These are phyloP conservation scores for Hirudinaria manillensis DNA, from an alignment of 2,888 invertebrate species.

Conservation along the genomic window DNA sequence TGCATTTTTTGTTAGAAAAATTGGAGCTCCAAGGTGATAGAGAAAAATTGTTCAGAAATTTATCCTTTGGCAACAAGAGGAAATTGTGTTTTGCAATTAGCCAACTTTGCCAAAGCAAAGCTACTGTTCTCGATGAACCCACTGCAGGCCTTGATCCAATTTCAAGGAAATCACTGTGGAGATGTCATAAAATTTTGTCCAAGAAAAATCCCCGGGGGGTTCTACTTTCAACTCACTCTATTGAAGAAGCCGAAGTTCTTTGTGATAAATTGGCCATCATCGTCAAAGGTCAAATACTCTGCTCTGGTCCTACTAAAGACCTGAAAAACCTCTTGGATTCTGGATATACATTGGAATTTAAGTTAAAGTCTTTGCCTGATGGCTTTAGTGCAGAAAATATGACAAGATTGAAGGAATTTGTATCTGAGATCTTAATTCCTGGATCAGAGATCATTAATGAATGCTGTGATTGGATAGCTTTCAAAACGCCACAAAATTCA, in stretches of 20 bases:
- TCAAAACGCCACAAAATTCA: not conserved
- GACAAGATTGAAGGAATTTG: conserved; percentile 5
- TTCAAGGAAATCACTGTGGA: conserved; percentile 4
- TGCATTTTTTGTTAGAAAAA: not conserved
- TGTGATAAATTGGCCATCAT: conserved; percentile 5
- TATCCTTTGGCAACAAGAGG: not conserved
- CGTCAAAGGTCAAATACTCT: not conserved
- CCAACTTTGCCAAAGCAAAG: not conserved
- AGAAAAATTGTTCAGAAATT: not conserved
- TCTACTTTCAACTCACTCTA: not conserved
- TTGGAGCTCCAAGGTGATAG: not conserved
- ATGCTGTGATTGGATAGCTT: conserved; percentile 2
- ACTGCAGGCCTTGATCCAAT: conserved; percentile 11
- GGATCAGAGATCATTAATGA: not conserved
- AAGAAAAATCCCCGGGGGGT: not conserved
- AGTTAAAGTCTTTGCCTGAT: not conserved
- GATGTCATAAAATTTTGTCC: not conserved
- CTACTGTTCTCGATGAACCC: conserved; percentile 9
- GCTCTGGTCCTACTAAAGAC: not conserved
- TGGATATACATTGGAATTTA: not conserved
- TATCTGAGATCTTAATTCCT: conserved; percentile 6
- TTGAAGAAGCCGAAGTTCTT: conserved; percentile 7
- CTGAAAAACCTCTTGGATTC: not conserved
- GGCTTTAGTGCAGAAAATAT: not conserved
- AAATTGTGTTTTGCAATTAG: not conserved